Evolutionary conservation across 2,888 invertebrate species (phyloP).

Genomic region (Apotomis betuletana): DNA sequence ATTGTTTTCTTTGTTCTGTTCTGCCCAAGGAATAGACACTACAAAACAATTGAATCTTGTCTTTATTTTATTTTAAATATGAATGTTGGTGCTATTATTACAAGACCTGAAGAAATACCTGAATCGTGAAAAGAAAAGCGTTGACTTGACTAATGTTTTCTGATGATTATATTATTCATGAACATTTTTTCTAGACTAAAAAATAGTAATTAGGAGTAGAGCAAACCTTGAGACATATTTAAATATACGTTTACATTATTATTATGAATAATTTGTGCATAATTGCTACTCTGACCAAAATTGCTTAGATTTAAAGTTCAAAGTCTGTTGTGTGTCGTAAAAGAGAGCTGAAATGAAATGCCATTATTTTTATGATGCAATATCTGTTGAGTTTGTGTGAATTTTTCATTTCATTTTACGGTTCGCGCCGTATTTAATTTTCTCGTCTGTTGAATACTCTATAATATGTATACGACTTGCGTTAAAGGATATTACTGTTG

Average conservation of each 20-base stretch:
- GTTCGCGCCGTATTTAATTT: slow-evolving; percentile 16
- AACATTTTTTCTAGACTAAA: too few species aligned
- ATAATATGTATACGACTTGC: background rate
- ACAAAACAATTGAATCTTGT: background rate
- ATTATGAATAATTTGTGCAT: background rate
- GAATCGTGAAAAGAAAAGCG: too few species aligned
- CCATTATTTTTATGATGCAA: slow-evolving; percentile 31
- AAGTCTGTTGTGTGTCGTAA: slow-evolving; percentile 30
- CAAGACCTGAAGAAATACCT: too few species aligned
- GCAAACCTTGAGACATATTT: background rate
- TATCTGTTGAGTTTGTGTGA: slow-evolving; percentile 16
- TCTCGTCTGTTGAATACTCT: background rate
- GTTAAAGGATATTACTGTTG: background rate
- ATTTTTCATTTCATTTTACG: slow-evolving; percentile 21
- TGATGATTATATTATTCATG: too few species aligned
- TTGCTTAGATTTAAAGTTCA: slow-evolving; percentile 12
- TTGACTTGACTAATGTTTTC: too few species aligned
- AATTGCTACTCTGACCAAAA: slow-evolving; percentile 11
- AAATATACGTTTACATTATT: background rate
- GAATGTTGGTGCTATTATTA: too few species aligned
- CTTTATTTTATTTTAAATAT: too few species aligned
- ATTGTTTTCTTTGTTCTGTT: background rate
- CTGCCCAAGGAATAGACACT: background rate
- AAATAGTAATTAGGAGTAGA: too few species aligned
- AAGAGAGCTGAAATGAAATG: slow-evolving; percentile 30